Conservation (phyloP, 2,797 vertebrate species). For the Oreortyx pictus region DNA sequence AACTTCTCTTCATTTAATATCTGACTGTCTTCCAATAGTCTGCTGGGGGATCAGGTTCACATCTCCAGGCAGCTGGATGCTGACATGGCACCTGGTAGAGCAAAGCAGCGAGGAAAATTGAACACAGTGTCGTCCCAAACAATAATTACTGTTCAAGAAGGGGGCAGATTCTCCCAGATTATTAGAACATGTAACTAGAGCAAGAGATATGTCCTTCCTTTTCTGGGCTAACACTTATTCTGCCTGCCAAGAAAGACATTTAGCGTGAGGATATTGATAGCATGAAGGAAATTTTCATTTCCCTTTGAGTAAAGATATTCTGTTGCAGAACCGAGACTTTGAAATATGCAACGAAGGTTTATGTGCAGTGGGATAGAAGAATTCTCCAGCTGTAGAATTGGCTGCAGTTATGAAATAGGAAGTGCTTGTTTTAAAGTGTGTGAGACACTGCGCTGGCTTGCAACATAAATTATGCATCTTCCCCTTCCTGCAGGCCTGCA, state of each 20-base stretch:
- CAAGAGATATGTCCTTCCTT: background rate
- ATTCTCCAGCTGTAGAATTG: conserved; percentile 51
- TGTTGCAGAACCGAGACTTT: background rate
- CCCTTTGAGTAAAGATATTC: background rate
- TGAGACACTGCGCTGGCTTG: background rate
- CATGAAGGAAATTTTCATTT: background rate
- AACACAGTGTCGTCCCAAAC: background rate
- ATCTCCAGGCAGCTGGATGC: background rate
- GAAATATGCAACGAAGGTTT: background rate
- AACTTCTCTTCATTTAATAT: background rate
- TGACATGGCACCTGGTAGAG: background rate
- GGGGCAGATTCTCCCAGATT: background rate
- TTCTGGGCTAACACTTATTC: background rate
- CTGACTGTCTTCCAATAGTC: background rate
- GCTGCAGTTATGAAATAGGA: conserved; percentile 41
- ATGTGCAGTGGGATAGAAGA: background rate
- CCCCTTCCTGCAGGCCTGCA: conserved; percentile 50
- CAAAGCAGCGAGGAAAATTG: background rate
- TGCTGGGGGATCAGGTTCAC: background rate
- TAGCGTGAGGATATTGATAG: background rate
- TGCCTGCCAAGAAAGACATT: background rate
- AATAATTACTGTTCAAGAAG: background rate
- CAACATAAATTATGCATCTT: conserved; percentile 10
- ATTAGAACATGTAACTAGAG: background rate
- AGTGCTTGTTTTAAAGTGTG: conserved; percentile 43